A percentile compares a stretch with the other conserved stretches of the same genome.
Conservation (phyloP, 2,888 invertebrate species). For the Steinernema hermaphroditum region DNA sequence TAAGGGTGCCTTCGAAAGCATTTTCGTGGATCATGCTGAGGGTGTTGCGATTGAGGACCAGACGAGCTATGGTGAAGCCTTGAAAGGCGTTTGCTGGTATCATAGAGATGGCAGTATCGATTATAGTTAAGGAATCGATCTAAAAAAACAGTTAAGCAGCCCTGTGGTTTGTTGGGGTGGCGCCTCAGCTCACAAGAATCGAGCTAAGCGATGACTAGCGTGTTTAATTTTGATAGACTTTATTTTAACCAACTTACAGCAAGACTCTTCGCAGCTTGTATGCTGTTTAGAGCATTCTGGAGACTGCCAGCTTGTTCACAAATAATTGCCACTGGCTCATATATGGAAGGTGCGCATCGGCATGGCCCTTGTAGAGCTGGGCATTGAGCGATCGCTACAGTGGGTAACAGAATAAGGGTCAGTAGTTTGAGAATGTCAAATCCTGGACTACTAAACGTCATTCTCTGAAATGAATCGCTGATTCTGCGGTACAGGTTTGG, state of each 20-base stretch:
- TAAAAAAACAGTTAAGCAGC: slow-evolving; percentile 42
- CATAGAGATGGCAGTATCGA: slow-evolving; percentile 62
- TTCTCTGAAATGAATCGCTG: not conserved
- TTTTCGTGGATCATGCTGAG: slow-evolving; percentile 57
- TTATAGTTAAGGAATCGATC: slow-evolving; percentile 65
- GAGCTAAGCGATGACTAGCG: not conserved
- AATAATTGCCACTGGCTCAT: slow-evolving; percentile 66
- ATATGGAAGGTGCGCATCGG: slow-evolving; percentile 63
- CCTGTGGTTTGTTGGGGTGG: too few relatives aligned
- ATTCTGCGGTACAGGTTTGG: not conserved
- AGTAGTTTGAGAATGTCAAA: not conserved
- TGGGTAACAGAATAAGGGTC: not conserved
- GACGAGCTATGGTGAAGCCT: slow-evolving; percentile 56
- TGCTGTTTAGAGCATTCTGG: slow-evolving; percentile 60
- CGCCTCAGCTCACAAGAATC: too few relatives aligned
- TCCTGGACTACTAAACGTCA: slow-evolving; percentile 18
- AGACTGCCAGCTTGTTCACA: slow-evolving; percentile 65
- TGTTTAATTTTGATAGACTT: too few relatives aligned
- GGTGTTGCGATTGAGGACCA: slow-evolving; percentile 65
- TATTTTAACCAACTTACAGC: too few relatives aligned
- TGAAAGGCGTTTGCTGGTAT: slow-evolving; percentile 64
- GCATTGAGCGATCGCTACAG: slow-evolving; percentile 35
- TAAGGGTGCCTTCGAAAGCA: slow-evolving; percentile 63
- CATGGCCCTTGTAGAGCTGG: slow-evolving; percentile 43
- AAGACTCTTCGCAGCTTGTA: slow-evolving; percentile 54